Conservation (phyloP, 2,797 vertebrate genomes). For the Coregonus sp. region DNA sequence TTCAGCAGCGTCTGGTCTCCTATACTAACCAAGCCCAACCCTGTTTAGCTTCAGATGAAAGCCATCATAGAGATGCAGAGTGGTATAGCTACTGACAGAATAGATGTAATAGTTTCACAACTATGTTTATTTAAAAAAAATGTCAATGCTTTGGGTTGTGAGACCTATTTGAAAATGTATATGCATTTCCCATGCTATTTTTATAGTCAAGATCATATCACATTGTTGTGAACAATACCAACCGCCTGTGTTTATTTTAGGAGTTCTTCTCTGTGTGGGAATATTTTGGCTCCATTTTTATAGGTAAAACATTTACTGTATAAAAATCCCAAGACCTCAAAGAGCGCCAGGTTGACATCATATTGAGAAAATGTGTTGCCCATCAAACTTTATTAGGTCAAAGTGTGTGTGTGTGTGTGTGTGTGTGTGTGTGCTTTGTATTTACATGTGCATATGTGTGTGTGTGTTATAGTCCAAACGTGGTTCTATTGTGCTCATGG, state of each 20-base stretch:
- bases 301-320: neutral
- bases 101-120: too few species aligned
- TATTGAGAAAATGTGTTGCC: neutral
- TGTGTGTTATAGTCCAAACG: neutral
- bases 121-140: neutral
- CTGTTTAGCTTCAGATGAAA: too few species aligned
- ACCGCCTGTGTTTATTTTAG: neutral
- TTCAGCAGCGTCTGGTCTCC: neutral
- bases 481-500: neutral
- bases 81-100: too few species aligned
- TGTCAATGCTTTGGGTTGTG: neutral
- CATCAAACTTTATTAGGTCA: neutral
- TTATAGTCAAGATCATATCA: neutral
- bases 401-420: too few species aligned
- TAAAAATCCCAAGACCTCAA: neutral
- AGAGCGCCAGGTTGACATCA: neutral
- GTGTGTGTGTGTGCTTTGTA: too few species aligned
- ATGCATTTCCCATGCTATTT: neutral
- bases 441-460: neutral
- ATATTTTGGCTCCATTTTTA: neutral
- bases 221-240: neutral
- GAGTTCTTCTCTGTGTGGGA: neutral
- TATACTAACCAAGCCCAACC: neutral
- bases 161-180: neutral
- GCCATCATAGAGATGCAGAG: too few species aligned